Evolutionary conservation across 2,888 invertebrate genomes (phyloP), one percentile per base, ranked within the genome.

Genomic region (Gasteruption jaculator): DNA sequence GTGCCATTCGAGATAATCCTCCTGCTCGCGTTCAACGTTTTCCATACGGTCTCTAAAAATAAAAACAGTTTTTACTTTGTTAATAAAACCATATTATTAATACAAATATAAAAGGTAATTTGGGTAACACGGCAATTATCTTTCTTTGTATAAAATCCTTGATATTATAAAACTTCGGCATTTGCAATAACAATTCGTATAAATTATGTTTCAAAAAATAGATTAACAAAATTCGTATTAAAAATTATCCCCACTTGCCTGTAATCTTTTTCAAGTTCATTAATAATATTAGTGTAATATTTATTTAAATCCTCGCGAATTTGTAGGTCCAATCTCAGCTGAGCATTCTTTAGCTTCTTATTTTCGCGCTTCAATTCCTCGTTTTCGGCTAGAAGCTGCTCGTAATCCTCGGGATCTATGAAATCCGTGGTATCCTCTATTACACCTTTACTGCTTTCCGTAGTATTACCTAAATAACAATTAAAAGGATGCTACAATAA

Each of bases 231-330:
- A 10, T 22, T 22, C 15, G 4, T 15, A 19, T 26, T 29, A 14
- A 29, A 12, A 21, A 6, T 14, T 3, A 5, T 6, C 6, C 21
- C 12, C 29, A 49, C 54, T 26, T 53, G 60, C 61, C 60, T 63
- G 58, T 61, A 65, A 39, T 65, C 54, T 1, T 27, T 7, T 39
- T 70, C 68, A 21, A 63, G 38, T 29, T 60, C 52, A n/a, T 58
- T 54, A 49, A 70, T 60, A 49, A 67, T 63, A 25, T 47, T 45
- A 3, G 53, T 49, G 12, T 64, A 67, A 34, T 53, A 57, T 6
- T 62, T 56, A 3, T 63, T 51, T 56, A 70, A 48, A 54, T 70
- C 68, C 10, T 61, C 55, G 1, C 70, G 65, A 19, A 60, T 68
- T 43, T 63, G 44, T 4, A 65, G 39, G 42, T 71, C 70, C 14